Evolutionary conservation across 2,888 invertebrate genomes (phyloP).

Genomic region (Stramonita haemastoma): DNA sequence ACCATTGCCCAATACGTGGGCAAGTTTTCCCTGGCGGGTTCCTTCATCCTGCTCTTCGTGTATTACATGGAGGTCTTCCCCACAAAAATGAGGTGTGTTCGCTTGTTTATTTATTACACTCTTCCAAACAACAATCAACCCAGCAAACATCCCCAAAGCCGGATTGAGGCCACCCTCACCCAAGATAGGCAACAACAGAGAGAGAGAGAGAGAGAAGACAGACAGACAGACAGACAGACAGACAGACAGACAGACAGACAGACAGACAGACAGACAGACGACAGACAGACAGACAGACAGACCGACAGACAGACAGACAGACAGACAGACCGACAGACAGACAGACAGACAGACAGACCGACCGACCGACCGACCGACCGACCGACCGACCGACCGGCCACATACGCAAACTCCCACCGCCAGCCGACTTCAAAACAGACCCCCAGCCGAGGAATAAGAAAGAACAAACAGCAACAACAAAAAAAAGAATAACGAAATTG

Average conservation of each 20-base stretch:
- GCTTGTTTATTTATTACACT: no score
- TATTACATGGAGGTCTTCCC: not conserved
- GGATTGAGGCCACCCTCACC: no score
- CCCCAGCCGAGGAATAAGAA: no score
- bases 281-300: not conserved
- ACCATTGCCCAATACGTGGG: not conserved
- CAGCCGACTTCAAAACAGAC: no score
- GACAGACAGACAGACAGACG: not conserved
- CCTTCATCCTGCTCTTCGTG: not conserved
- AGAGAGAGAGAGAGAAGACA: not conserved
- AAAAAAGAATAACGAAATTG: no score
- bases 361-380: no score
- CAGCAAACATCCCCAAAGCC: no score
- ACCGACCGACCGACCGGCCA: not conserved
- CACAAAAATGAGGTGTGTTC: not conserved
- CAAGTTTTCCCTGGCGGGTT: not conserved
- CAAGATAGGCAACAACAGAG: no score
- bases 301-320: not conserved
- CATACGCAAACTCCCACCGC: not conserved
- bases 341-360: no score
- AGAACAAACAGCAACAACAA: no score
- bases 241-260: not conserved
- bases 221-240: not conserved
- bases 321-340: not conserved
- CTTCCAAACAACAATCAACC: no score